Percentiles rank a stretch among this genome's conserved stretches.
phyloP scores from a whole-genome alignment of 1,140 invertebrate species.

The Papilio dardanus region DNA sequence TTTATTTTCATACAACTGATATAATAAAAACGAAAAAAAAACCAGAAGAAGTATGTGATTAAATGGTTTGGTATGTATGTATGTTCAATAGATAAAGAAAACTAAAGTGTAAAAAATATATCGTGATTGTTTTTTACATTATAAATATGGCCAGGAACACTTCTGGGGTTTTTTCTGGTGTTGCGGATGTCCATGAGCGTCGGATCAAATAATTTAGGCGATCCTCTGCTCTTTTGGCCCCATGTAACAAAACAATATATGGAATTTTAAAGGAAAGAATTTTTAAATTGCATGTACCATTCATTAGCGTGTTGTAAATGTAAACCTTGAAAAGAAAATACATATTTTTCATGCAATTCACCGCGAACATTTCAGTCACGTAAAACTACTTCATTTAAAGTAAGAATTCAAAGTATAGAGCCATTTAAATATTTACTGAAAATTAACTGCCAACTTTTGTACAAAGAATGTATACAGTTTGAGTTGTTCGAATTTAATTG shows the following conservation, averaged over 20 bases:
- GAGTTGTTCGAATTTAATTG: constrained; percentile 14
- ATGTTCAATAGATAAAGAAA: too few relatives aligned
- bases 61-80: too few relatives aligned
- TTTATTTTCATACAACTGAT: background rate
- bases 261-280: background rate
- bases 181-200: too few relatives aligned
- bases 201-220: too few relatives aligned
- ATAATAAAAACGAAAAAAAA: too few relatives aligned
- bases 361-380: constrained; percentile 21
- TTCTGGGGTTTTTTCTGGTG: too few relatives aligned
- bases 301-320: background rate
- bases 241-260: too few relatives aligned
- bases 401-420: constrained; percentile 16
- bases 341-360: background rate
- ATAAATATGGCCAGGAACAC: too few relatives aligned
- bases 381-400: constrained; percentile 31
- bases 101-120: too few relatives aligned
- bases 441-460: constrained; percentile 10
- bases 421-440: constrained; percentile 11
- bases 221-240: too few relatives aligned
- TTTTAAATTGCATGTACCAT: background rate
- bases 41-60: background rate
- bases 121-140: too few relatives aligned
- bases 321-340: background rate
- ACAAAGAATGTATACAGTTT: background rate